Conservation (phyloP, 2,888 invertebrate species). For the Hesperia comma region DNA sequence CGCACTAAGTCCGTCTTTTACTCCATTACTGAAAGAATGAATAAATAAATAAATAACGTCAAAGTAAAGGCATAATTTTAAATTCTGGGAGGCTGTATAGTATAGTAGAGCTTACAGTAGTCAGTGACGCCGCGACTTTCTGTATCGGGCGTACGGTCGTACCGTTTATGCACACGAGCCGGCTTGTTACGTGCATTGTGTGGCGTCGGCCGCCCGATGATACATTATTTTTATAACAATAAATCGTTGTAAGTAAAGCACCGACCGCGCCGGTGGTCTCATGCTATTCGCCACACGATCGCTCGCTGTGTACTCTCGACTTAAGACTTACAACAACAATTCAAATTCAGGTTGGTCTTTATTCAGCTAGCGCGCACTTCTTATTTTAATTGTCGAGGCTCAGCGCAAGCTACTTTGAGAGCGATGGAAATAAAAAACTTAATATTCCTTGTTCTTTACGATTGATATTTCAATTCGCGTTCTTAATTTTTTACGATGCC, state of each 20-base stretch:
- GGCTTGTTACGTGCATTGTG: slow-evolving; percentile 80
- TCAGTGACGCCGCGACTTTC: slow-evolving; percentile 15
- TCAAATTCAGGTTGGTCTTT: slow-evolving; percentile 40
- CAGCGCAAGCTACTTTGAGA: slow-evolving; percentile 30
- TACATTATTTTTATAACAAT: slow-evolving; percentile 84
- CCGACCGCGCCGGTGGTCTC: slow-evolving; percentile 75
- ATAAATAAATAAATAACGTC: too few relatives aligned
- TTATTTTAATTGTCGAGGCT: slow-evolving; percentile 32
- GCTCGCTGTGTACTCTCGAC: slow-evolving; percentile 42
- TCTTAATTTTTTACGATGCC: slow-evolving; percentile 2
- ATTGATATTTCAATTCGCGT: slow-evolving; percentile 16
- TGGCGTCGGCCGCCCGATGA: slow-evolving; percentile 70
- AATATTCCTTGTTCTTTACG: slow-evolving; percentile 2
- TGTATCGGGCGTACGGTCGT: slow-evolving; percentile 30
- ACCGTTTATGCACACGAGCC: slow-evolving; percentile 69
- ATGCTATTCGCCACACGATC: slow-evolving; percentile 42
- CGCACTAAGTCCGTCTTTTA: too few relatives aligned
- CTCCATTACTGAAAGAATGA: too few relatives aligned
- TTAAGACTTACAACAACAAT: slow-evolving; percentile 42
- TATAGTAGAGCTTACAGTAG: slow-evolving; percentile 18
- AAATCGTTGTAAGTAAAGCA: slow-evolving; percentile 82
- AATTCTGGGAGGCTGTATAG: background rate
- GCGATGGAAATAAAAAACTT: slow-evolving; percentile 18
- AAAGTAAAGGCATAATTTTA: background rate
- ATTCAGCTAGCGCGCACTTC: slow-evolving; percentile 41